Conservation (phyloP, 2,113 vertebrate genomes). For the Alethe castanea region DNA sequence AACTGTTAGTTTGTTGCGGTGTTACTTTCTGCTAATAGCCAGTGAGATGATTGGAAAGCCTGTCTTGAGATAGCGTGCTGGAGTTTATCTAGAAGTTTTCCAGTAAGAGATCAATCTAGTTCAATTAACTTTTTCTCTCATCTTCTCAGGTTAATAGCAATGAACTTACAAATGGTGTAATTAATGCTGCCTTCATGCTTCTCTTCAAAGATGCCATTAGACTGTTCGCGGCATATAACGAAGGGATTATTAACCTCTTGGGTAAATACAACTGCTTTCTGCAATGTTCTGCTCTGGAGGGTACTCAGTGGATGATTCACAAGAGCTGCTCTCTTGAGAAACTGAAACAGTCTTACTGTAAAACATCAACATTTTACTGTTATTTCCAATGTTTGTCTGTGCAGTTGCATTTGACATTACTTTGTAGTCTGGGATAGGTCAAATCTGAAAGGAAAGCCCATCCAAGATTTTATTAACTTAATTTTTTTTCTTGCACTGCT, state of each 20-base stretch:
- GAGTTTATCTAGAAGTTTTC: neutral
- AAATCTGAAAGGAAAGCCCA: neutral
- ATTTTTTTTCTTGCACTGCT: neutral
- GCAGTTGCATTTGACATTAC: neutral
- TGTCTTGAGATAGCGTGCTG: neutral
- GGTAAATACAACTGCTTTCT: constrained; percentile 76
- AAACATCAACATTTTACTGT: neutral
- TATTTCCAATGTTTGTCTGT: neutral
- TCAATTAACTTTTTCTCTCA: constrained; percentile 14
- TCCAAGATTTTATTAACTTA: neutral
- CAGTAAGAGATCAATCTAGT: neutral
- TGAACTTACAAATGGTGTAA: constrained; percentile 97
- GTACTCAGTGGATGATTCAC: neutral
- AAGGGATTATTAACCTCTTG: constrained; percentile 97
- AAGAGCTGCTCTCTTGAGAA: neutral
- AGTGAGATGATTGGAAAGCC: neutral
- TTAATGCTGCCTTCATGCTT: constrained; percentile 99
- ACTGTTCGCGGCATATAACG: constrained; percentile 97
- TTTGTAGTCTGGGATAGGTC: neutral
- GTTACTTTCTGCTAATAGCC: neutral
- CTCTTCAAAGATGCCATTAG: constrained; percentile 99
- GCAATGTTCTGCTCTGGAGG: neutral
- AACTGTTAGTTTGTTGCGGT: neutral
- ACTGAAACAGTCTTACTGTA: neutral
- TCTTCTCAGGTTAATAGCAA: constrained; percentile 92